Percentiles rank a stretch among this genome's conserved stretches.
Conservation (phyloP, 1,140 invertebrate species). For the Orius laevigatus region DNA sequence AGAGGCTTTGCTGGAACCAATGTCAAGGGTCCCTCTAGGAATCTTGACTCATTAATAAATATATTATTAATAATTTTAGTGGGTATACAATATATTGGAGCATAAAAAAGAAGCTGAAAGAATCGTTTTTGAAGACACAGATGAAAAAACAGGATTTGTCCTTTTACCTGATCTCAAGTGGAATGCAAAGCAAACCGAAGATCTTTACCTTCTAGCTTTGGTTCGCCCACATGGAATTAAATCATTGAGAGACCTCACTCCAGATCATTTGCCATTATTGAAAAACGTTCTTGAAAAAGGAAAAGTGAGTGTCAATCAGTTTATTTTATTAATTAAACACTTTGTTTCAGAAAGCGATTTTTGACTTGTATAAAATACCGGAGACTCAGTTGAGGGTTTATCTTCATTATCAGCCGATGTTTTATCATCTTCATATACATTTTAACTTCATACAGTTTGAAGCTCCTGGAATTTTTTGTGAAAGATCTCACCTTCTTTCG, state of each 20-base stretch:
- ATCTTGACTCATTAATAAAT: too few relatives aligned
- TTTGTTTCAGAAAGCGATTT: conserved; percentile 47
- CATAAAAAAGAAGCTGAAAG: conserved; percentile 76
- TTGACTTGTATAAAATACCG: conserved; percentile 27
- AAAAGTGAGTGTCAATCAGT: conserved; percentile 35
- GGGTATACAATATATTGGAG: conserved; percentile 91
- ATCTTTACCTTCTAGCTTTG: conserved; percentile 72
- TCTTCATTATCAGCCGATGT: conserved; percentile 92
- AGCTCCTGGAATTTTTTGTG: conserved; percentile 54
- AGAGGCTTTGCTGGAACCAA: too few relatives aligned
- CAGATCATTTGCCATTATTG: conserved; percentile 60
- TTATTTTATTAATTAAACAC: neutral
- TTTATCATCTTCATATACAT: conserved; percentile 92
- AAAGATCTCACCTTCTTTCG: conserved; percentile 73
- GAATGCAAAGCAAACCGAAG: conserved; percentile 60
- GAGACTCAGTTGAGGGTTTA: conserved; percentile 53
- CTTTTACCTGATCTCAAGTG: conserved; percentile 87
- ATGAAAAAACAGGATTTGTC: conserved; percentile 69
- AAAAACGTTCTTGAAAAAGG: conserved; percentile 62
- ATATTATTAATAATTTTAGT: too few relatives aligned
- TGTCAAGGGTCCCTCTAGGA: too few relatives aligned
- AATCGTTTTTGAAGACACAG: conserved; percentile 68
- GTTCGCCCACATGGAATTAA: conserved; percentile 51
- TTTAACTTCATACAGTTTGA: conserved; percentile 73
- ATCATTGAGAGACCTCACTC: conserved; percentile 67